These are phyloP conservation scores for Piaya cayana DNA, from an alignment of 2,113 vertebrate species.

Conservation along the genomic window DNA sequence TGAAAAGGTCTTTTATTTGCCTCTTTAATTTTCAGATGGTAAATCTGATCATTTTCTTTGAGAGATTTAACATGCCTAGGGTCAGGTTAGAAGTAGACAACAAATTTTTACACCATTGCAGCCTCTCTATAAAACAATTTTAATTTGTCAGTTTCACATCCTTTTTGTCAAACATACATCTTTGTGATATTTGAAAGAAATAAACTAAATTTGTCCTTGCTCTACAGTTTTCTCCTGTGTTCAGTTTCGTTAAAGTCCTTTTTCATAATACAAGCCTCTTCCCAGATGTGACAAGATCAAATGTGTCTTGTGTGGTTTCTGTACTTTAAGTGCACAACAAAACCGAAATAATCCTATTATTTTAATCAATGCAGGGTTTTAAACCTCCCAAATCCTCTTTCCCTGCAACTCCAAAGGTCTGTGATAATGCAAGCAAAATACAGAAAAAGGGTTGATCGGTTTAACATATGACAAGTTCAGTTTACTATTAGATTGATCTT, in stretches of 20 bases:
- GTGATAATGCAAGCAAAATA: not conserved
- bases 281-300: not conserved
- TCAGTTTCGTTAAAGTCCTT: not conserved
- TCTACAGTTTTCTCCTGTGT: not conserved
- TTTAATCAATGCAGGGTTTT: not conserved
- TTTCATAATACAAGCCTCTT: not conserved
- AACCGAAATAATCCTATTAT: not conserved
- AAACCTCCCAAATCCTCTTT: not conserved
- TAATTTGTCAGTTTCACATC: not conserved
- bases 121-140: not conserved
- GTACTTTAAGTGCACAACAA: not conserved
- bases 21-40: not conserved
- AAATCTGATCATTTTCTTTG: not conserved
- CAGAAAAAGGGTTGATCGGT: not conserved
- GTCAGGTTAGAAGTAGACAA: not conserved
- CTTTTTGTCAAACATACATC: not conserved
- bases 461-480: not conserved
- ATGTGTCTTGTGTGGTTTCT: not conserved
- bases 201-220: not conserved
- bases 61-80: not conserved
- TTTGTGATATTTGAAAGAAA: not conserved
- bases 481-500: not conserved
- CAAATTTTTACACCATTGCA: not conserved
- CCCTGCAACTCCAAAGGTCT: not conserved
- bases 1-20: not conserved